Base-by-base conservation (phyloP, 2,113 vertebrate species). In the Petrocephalus microphthalmus region DNA sequence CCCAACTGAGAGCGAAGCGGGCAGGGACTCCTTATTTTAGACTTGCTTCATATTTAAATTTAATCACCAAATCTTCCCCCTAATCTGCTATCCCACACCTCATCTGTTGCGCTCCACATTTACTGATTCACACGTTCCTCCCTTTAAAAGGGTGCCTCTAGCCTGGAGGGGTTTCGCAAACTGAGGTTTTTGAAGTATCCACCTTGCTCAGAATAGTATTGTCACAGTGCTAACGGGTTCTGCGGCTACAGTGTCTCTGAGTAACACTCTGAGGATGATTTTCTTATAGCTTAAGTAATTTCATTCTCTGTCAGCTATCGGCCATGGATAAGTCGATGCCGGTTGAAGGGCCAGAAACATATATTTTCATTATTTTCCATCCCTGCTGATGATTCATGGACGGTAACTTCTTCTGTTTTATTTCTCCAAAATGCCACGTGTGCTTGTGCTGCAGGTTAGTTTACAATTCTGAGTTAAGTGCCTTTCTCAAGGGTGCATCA, bases 1-100 rank as follows among this genome's bases (percentile, higher is more conserved):
- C 37, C 54, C 53, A 64, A 45, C 19, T 86, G 85, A 86, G 56
- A 86, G 33, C 20, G 5, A 86, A 86, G 20, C 60, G 53, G 29
- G 33, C n/a, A 54, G 85, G 17, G 85, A 60, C 33, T 37, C 33
- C 25, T 86, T 60, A 64, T 86, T 86, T 86, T 64, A 86, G 56
- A 64, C 57, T 56, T 11, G 33, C 51, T 64, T 86, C n/a, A 60
- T 60, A 86, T 86, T 86, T 57, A 60, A 57, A 86, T 86, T 86
- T 86, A 64, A 60, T 60, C 29, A 22, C 85, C 17, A 60, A 86
- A 60, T 60, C 33, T 57, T 8, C 71, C 49, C 53, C 53, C 37
- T 86, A 45, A 64, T 60, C 20, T 22, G 20, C 56, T 86, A 22
- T 64, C 53, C 29, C 33, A 86, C 51, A 85, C 84, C 84, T 53